Percentiles rank a stretch among this genome's conserved stretches.
Evolutionary conservation across 2,888 invertebrate species (phyloP).

Genomic region (Zaprionus obscuricornis): DNA sequence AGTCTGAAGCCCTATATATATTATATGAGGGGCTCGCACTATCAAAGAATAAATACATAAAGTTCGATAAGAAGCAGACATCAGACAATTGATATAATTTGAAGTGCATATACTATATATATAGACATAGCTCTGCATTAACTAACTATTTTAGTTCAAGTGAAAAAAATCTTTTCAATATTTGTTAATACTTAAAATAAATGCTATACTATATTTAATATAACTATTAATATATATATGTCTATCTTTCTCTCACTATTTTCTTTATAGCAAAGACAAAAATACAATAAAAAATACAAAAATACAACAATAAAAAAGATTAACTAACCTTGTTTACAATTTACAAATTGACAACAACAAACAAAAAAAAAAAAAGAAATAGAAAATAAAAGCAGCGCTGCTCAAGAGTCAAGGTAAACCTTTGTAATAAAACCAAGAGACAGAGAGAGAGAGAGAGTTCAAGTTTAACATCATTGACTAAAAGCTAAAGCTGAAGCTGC

Average conservation of each 20-base stretch:
- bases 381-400: constrained; percentile 18
- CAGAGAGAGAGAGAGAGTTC: constrained; percentile 37
- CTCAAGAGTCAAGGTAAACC: constrained; percentile 12
- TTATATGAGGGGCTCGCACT: constrained; percentile 22
- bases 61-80: constrained; percentile 41
- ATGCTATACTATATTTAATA: too few relatives aligned
- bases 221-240: not conserved
- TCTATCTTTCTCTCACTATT: not conserved
- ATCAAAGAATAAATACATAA: constrained; percentile 24
- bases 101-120: not conserved
- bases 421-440: too few relatives aligned
- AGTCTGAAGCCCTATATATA: not conserved
- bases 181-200: too few relatives aligned
- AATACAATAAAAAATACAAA: constrained; percentile 15
- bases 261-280: constrained; percentile 66
- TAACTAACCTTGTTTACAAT: constrained; percentile 33
- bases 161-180: constrained; percentile 8
- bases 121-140: not conserved
- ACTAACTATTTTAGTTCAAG: constrained; percentile 8
- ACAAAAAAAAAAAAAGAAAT: constrained; percentile 8
- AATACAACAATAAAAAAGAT: not conserved
- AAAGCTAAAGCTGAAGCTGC: too few relatives aligned
- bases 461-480: constrained; percentile 61
- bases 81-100: constrained; percentile 8
- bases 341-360: constrained; percentile 8